Evolutionary conservation across 1,140 invertebrate genomes (phyloP), one percentile per base, ranked within the genome.

Genomic region (Brachionus sp.): DNA sequence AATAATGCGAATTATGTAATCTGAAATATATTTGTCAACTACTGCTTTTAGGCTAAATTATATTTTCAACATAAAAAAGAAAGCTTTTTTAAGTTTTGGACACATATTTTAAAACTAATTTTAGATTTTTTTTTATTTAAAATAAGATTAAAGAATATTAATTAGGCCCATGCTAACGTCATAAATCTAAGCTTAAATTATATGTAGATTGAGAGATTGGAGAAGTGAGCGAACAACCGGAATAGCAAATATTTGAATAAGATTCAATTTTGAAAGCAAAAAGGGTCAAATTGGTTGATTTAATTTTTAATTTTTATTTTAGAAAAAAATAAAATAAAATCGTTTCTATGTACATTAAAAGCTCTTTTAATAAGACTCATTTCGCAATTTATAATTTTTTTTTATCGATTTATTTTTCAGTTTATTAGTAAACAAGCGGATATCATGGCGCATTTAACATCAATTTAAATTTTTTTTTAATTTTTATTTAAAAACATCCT

Each of bases 301-400:
- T 57, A 57, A 57, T 57, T 57, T 57, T 57, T 57, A 57, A 57
- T 57, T 57, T 57, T 57, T 57, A 2, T 23, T 57, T 42, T 57
- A 25, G 19, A 57, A 57, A 57, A 23, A 57, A 6, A 39, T 16
- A 70, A 70, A 39, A 70, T 39, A 39, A 16, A 70, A 70, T 70
- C 37, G 66, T 70, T 70, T 70, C 66, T 70, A 70, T 70, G 66
- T 70, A 70, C 66, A 70, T 70, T 70, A 70, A 70, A 39, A 70
- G 64, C 64, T 66, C 33, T 66, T 35, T 33, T 37, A 33, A 13
- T 46, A n/a, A 29, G 50, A 42, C 39, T 6, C 39, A 42, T 19
- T 53, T 53, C 10, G 50, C 16, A 53, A 66, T n/a, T 66, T 37
- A 35, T 33, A 23, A n/a, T 5, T n/a, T 66, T 16, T 37, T 70